A percentile compares a stretch with the other conserved stretches of the same genome.
These are phyloP conservation scores for Crotalus helleri DNA, from an alignment of 2,113 vertebrate genomes.

Conservation along the genomic window DNA sequence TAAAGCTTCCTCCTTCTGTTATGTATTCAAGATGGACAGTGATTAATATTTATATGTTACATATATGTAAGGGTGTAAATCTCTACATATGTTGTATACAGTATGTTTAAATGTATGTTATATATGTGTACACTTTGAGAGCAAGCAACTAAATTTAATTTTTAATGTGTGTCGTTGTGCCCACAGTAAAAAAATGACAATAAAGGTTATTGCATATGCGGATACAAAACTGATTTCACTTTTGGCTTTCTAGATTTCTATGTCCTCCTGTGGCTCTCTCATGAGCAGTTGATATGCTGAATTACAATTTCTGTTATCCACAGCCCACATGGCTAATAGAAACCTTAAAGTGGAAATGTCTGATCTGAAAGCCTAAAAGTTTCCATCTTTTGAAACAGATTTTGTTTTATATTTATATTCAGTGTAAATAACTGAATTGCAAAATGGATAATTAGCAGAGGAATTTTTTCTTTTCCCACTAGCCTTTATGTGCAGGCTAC, in stretches of 20 bases:
- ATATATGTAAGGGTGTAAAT: no score
- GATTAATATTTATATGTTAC: no score
- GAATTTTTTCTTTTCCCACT: not conserved
- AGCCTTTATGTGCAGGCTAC: not conserved
- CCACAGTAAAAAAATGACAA: no score
- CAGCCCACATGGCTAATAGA: not conserved
- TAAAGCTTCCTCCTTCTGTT: no score
- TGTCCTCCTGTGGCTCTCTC: conserved; percentile 37
- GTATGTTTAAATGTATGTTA: no score
- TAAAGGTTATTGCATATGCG: not conserved
- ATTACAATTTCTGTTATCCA: not conserved
- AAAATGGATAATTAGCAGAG: not conserved
- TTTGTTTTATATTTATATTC: not conserved
- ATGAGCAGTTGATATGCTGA: not conserved
- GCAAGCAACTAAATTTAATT: no score
- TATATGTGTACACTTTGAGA: no score
- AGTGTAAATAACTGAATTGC: not conserved
- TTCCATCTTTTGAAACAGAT: not conserved
- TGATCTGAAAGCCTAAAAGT: not conserved
- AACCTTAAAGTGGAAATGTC: not conserved
- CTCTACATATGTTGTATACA: no score
- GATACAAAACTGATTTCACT: conserved; percentile 7
- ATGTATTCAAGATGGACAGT: no score
- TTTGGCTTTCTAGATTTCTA: conserved; percentile 34
- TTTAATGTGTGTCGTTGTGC: no score